These are phyloP conservation scores for Oxycera nigricornis DNA, from an alignment of 2,888 invertebrate species.

Conservation along the genomic window DNA sequence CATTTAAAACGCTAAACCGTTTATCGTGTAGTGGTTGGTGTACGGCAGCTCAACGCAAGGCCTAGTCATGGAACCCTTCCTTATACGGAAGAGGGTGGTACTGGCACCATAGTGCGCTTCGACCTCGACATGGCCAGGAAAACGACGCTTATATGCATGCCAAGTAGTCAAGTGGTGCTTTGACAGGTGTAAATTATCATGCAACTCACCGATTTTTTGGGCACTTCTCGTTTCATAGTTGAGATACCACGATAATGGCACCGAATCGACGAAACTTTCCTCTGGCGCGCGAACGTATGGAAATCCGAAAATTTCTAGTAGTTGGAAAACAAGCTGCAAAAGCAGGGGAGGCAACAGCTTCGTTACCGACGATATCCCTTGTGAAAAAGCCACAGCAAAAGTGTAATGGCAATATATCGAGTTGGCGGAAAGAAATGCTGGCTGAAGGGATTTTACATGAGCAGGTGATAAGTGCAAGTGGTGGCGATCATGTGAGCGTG, in stretches of 20 bases:
- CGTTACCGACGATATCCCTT: neutral
- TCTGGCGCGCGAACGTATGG: neutral
- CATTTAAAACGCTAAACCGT: slow-evolving; percentile 25
- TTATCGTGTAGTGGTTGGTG: slow-evolving; percentile 16
- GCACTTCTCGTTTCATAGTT: slow-evolving; percentile 35
- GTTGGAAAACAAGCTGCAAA: neutral
- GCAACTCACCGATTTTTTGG: slow-evolving; percentile 36
- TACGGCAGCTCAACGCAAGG: slow-evolving; percentile 8
- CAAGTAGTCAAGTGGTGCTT: slow-evolving; percentile 38
- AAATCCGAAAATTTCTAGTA: slow-evolving; percentile 18
- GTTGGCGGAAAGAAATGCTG: slow-evolving; percentile 23
- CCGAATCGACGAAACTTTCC: slow-evolving; percentile 14
- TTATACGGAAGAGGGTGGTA: neutral
- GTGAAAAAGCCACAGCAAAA: slow-evolving; percentile 8
- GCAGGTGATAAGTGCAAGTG: slow-evolving; percentile 18
- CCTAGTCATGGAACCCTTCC: neutral
- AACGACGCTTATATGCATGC: slow-evolving; percentile 32
- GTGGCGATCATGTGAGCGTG: slow-evolving; percentile 9
- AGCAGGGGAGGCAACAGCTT: neutral
- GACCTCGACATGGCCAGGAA: slow-evolving; percentile 19
- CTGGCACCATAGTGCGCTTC: slow-evolving; percentile 1
- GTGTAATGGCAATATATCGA: slow-evolving; percentile 27
- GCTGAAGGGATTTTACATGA: slow-evolving; percentile 26
- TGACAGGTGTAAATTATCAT: slow-evolving; percentile 40
- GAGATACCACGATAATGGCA: slow-evolving; percentile 38